Evolutionary conservation across 2,113 vertebrate species (phyloP), one percentile per base, ranked within the genome.

Genomic region (Hemiprocne comata): DNA sequence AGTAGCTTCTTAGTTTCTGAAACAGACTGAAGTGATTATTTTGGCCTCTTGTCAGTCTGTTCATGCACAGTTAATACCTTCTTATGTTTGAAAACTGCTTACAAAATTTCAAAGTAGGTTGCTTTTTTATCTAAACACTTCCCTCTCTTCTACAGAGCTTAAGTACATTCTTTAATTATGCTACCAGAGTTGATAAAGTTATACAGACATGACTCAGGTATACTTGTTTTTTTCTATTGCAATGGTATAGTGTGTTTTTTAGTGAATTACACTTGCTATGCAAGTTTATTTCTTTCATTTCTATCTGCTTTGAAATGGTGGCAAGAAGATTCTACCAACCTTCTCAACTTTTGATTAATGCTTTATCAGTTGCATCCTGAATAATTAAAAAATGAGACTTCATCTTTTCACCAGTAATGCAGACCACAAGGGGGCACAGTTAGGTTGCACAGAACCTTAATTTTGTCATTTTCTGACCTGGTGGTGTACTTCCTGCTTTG

Each of bases 391-490:
- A 54, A 7, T 16, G 18, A 28, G 38, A 40, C 25, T 57, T 73
- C 71, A 17, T 26, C 17, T 85, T 70, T 73, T 74, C 42, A 13
- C 3, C 23, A 24, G 33, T 40, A 69, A 7, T 9, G 13, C 13
- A 48, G 57, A 62, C 91, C 90, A 92, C 19, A 4, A 95, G 95
- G 42, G 91, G 95, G 82, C 94, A 88, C 26, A 31, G 40, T 91
- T 57, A 69, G 34, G 33, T 92, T 91, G 64, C 36, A 28, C 16
- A 44, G 53, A 69, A 38, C 36, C 44, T 78, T 44, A 26, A 10
- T 89, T 81, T 72, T 94, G 60, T 85, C 6, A 4, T 72, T 79
- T 13, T 72, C 21, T 54, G 57, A 57, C 24, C 19, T 26, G 21
- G 1, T 33, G 29, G 53, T 83, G 26, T 54, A 17, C 24, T 83